These are phyloP conservation scores for Pandion haliaetus DNA, from an alignment of 2,113 vertebrate genomes.

Conservation along the genomic window DNA sequence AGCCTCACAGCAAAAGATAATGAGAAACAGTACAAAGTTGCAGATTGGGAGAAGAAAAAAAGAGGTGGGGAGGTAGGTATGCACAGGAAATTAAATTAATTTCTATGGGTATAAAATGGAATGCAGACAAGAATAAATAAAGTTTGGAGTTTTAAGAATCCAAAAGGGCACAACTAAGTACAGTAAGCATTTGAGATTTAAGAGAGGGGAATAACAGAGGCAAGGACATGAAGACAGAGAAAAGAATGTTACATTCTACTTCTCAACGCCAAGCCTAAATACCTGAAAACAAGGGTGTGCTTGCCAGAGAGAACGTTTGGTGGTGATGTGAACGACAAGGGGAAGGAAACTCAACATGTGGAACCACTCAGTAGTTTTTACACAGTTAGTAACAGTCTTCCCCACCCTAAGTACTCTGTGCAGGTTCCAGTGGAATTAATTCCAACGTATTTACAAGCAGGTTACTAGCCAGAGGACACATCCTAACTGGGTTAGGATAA, in stretches of 20 bases:
- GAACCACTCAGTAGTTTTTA: neutral
- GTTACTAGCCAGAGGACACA: neutral
- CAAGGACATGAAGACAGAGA: neutral
- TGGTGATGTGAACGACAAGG: neutral
- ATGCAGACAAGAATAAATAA: neutral
- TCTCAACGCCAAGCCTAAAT: neutral
- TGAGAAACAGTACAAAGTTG: neutral
- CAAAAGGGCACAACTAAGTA: neutral
- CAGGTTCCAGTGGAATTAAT: neutral
- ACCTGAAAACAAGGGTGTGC: neutral
- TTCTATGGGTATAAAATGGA: neutral
- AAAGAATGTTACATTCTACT: neutral
- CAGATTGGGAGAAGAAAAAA: neutral
- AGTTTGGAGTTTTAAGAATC: neutral
- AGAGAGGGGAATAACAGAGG: neutral
- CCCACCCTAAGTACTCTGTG: neutral
- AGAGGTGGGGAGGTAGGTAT: neutral
- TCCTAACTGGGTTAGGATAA: neutral
- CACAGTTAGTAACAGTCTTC: neutral
- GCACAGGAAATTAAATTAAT: conserved; percentile 21
- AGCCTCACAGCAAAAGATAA: neutral
- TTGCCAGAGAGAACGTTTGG: neutral
- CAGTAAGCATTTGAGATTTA: neutral
- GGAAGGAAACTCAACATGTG: neutral
- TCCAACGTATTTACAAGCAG: neutral